phyloP scores from a whole-genome alignment of 2,888 invertebrate species.

The Rhamnusium bicolor region DNA sequence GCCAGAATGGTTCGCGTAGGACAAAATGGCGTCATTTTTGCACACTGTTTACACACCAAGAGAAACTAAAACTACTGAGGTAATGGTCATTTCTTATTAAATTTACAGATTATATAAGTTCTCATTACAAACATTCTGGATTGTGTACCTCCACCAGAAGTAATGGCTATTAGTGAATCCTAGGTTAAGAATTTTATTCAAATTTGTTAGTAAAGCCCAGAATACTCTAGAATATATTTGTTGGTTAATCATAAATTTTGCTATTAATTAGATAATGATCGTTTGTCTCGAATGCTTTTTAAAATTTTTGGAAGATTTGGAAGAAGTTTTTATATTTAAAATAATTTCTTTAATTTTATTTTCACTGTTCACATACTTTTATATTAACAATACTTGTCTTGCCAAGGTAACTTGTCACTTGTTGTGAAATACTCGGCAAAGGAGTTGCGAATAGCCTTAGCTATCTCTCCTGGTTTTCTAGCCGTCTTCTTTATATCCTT shows the following conservation, averaged over 20 bases:
- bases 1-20: conserved; percentile 71
- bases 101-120: conserved; percentile 19
- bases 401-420: too few relatives aligned
- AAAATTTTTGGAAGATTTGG: conserved; percentile 17
- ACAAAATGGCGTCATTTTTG: conserved; percentile 71
- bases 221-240: too few relatives aligned
- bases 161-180: too few relatives aligned
- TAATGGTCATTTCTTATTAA: conserved; percentile 26
- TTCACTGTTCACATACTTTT: not conserved
- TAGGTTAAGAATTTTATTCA: too few relatives aligned
- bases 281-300: not conserved
- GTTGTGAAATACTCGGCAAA: not conserved
- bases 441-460: too few relatives aligned
- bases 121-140: conserved; percentile 10
- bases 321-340: conserved; percentile 4
- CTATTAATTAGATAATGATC: too few relatives aligned
- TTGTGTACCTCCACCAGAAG: too few relatives aligned
- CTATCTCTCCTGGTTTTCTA: too few relatives aligned
- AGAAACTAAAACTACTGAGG: conserved; percentile 27
- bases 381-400: too few relatives aligned
- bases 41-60: conserved; percentile 24
- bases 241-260: too few relatives aligned
- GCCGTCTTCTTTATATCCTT: too few relatives aligned
- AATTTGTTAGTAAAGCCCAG: too few relatives aligned
- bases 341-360: conserved; percentile 27